Percentiles rank a stretch among this genome's conserved stretches.
Evolutionary conservation across 2,888 invertebrate species (phyloP).

Genomic region (Argyresthia goedartella): DNA sequence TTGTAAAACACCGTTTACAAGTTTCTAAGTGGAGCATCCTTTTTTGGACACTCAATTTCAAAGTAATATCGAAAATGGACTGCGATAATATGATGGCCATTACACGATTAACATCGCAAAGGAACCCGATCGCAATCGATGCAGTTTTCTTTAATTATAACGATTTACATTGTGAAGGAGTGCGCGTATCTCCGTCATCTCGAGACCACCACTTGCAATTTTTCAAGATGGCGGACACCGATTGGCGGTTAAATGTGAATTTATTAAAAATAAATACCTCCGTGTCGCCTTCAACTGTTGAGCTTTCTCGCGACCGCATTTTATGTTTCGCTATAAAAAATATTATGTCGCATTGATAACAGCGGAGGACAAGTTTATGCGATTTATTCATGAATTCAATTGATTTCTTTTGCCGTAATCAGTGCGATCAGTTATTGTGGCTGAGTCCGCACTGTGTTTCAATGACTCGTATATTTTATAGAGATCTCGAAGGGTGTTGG

Average conservation of each 20-base stretch:
- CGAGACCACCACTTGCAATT: slow-evolving; percentile 46
- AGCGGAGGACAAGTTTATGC: slow-evolving; percentile 40
- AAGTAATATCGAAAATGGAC: slow-evolving; percentile 14
- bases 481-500: slow-evolving; percentile 6
- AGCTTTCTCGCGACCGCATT: slow-evolving; percentile 36
- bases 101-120: slow-evolving; percentile 44
- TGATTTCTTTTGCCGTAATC: slow-evolving; percentile 49
- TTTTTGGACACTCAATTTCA: not conserved
- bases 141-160: slow-evolving; percentile 62
- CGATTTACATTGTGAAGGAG: slow-evolving; percentile 54
- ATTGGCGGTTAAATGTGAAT: slow-evolving; percentile 46
- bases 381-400: slow-evolving; percentile 63
- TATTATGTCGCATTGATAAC: slow-evolving; percentile 51
- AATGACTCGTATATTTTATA: slow-evolving; percentile 6
- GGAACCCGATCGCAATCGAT: slow-evolving; percentile 44
- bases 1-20: slow-evolving; percentile 4
- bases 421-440: slow-evolving; percentile 33
- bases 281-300: slow-evolving; percentile 24
- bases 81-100: slow-evolving; percentile 30
- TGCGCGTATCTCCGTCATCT: slow-evolving; percentile 46
- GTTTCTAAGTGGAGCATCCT: not conserved
- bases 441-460: slow-evolving; percentile 4
- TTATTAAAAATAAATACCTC: slow-evolving; percentile 47
- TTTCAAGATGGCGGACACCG: slow-evolving; percentile 48
- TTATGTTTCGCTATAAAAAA: slow-evolving; percentile 46